phyloP scores from a whole-genome alignment of 2,797 vertebrate species.

The Oreonectes daqikongensis region DNA sequence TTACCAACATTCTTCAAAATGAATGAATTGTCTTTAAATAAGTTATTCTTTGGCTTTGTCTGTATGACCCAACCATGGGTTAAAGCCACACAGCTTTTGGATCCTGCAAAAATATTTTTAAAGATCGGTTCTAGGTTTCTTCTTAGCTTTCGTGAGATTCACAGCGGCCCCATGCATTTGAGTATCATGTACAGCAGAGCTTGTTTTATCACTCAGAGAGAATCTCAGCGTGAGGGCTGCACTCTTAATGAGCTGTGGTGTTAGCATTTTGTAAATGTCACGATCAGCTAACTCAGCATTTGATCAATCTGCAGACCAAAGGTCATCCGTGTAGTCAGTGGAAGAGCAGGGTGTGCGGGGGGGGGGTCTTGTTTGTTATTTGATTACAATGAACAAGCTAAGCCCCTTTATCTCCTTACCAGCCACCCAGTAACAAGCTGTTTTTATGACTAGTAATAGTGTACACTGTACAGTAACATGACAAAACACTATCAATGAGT shows the following conservation, averaged over 20 bases:
- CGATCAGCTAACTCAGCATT: constrained; percentile 77
- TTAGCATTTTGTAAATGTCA: constrained; percentile 85
- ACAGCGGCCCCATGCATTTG: not conserved
- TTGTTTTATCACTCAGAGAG: constrained; percentile 41
- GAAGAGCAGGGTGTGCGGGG: constrained; percentile 45
- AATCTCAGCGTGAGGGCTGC: constrained; percentile 57
- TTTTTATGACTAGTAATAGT: not conserved
- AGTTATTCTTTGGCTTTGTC: too few relatives aligned
- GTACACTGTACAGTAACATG: not conserved
- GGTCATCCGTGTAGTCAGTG: constrained; percentile 76
- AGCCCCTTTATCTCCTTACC: constrained; percentile 55
- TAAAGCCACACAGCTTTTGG: too few relatives aligned
- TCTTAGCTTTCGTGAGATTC: not conserved
- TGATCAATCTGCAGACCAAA: constrained; percentile 84
- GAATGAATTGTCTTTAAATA: too few relatives aligned
- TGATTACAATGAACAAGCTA: constrained; percentile 71
- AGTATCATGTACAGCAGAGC: constrained; percentile 23
- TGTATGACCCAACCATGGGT: too few relatives aligned
- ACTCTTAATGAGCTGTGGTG: constrained; percentile 79
- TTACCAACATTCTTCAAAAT: too few relatives aligned
- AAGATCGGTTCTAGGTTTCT: not conserved
- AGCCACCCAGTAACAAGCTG: not conserved
- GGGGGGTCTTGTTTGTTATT: constrained; percentile 75
- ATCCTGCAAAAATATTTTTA: not conserved
- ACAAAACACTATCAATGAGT: not conserved